Evolutionary conservation across 2,113 vertebrate species (phyloP).

Genomic region (Ondatra zibethicus): DNA sequence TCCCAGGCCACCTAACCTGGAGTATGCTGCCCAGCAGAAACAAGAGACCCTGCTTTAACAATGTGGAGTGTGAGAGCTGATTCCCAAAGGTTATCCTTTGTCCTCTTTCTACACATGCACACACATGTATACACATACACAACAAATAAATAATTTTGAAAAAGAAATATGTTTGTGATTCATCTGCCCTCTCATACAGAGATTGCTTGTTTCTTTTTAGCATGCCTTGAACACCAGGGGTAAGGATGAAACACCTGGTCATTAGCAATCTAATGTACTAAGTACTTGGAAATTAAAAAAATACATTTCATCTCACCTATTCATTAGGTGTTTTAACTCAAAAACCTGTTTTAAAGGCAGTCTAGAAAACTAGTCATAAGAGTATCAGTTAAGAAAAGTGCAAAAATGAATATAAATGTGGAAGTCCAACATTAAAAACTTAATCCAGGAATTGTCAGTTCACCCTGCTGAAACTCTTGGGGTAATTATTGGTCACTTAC

Average conservation of each 20-base stretch:
- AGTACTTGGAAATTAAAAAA: slow-evolving; percentile 32
- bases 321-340: too few species aligned
- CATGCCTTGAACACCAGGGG: background rate
- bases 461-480: slow-evolving; percentile 19
- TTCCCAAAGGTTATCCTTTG: background rate
- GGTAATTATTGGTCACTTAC: slow-evolving; percentile 8
- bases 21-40: background rate
- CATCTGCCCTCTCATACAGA: slow-evolving; percentile 31
- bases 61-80: background rate
- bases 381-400: slow-evolving; percentile 42
- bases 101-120: background rate
- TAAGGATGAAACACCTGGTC: background rate
- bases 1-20: background rate
- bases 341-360: slow-evolving; percentile 23
- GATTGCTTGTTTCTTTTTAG: slow-evolving; percentile 31
- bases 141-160: background rate
- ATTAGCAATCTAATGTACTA: background rate
- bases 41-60: background rate
- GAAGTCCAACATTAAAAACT: slow-evolving; percentile 37
- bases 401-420: slow-evolving; percentile 43
- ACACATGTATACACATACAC: background rate
- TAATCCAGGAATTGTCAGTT: background rate
- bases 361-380: slow-evolving; percentile 42
- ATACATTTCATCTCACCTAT: slow-evolving; percentile 21
- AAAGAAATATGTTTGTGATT: background rate